phyloP scores from a whole-genome alignment of 2,888 invertebrate species.

The Caenorhabditis sp. region DNA sequence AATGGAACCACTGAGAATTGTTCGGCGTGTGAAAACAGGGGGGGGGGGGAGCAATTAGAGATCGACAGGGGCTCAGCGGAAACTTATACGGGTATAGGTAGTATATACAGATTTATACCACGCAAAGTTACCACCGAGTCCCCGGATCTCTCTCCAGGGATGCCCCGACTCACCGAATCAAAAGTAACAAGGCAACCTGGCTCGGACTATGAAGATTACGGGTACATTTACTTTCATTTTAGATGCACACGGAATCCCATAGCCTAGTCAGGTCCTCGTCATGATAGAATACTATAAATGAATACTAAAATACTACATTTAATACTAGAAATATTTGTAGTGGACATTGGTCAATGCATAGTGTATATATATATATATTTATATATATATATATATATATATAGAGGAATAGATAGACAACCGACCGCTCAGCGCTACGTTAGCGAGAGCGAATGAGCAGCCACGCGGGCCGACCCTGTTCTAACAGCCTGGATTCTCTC shows the following conservation, averaged over 20 bases:
- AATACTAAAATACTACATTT: background rate
- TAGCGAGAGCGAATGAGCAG: constrained; percentile 43
- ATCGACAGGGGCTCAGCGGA: constrained; percentile 33
- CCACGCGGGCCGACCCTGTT: constrained; percentile 25
- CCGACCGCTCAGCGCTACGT: constrained; percentile 33
- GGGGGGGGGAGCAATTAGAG: background rate
- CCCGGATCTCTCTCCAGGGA: constrained; percentile 8
- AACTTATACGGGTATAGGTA: constrained; percentile 45
- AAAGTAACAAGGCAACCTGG: constrained; percentile 14
- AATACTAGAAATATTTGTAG: background rate
- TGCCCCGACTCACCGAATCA: background rate
- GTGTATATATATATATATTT: constrained; percentile 2
- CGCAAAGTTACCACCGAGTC: constrained; percentile 31
- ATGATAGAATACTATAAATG: background rate
- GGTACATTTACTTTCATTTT: constrained; percentile 20
- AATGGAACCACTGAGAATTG: constrained; percentile 33
- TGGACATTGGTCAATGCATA: background rate
- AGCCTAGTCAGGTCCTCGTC: constrained; percentile 26
- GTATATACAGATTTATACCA: constrained; percentile 9
- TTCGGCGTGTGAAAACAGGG: background rate
- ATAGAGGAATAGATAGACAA: constrained; percentile 3
- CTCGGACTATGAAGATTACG: constrained; percentile 45
- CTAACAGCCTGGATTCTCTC: constrained; percentile 9
- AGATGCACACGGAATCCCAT: constrained; percentile 36
- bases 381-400: constrained; percentile 4